Conservation (phyloP, 1,140 invertebrate species). For the Panagrolaimus sp. region DNA sequence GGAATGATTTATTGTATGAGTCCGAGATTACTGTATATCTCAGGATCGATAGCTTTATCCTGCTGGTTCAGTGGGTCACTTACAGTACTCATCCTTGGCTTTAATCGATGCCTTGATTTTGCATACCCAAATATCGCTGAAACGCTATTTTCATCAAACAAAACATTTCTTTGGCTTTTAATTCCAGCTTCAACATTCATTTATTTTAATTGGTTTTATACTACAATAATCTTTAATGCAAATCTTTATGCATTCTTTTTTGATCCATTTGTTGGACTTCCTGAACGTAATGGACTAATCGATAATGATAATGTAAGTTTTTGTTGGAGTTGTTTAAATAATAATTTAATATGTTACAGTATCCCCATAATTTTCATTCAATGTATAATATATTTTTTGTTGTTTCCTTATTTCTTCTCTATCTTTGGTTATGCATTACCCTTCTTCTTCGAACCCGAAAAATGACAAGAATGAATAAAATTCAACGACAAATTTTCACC, state of each 20-base stretch:
- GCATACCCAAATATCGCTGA: background rate
- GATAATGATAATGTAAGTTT: conserved; percentile 5
- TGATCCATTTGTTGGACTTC: conserved; percentile 5
- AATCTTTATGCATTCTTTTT: conserved; percentile 10
- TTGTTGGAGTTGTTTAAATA: background rate
- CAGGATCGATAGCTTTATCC: conserved; percentile 5
- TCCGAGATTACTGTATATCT: conserved; percentile 23
- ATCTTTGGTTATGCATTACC: conserved; percentile 1
- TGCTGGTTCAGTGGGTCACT: background rate
- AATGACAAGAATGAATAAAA: background rate
- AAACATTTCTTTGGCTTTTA: conserved; percentile 4
- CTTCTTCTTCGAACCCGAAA: background rate
- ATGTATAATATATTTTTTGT: background rate
- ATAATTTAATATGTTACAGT: background rate
- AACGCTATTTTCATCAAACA: background rate
- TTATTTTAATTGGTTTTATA: background rate
- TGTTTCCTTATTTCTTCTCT: background rate
- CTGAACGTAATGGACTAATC: background rate
- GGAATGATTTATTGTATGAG: conserved; percentile 23
- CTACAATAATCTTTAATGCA: background rate
- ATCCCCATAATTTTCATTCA: background rate
- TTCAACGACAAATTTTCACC: background rate
- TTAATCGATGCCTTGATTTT: conserved; percentile 6
- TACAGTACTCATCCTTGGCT: background rate
- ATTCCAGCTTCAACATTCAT: background rate